Conservation (phyloP, 2,797 vertebrate genomes). For the Rhinophrynus dorsalis region DNA sequence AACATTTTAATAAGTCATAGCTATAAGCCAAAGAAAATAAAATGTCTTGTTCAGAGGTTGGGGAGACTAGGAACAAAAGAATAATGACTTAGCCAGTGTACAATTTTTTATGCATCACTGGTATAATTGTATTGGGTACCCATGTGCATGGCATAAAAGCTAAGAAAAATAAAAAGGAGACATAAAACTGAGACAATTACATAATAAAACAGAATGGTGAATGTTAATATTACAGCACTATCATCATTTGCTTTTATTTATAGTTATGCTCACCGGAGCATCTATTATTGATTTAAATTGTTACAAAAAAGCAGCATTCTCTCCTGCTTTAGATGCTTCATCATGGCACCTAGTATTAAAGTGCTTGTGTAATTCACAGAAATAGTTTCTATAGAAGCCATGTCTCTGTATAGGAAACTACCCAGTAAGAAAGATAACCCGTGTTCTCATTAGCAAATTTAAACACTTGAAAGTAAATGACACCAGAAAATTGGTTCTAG, state of each 20-base stretch:
- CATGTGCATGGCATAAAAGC: neutral
- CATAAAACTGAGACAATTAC: neutral
- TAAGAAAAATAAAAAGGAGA: neutral
- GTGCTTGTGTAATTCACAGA: neutral
- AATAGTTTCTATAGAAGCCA: neutral
- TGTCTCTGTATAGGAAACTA: no score
- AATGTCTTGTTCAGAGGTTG: no score
- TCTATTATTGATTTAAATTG: slow-evolving; percentile 37
- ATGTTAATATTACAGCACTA: no score
- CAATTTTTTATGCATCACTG: neutral
- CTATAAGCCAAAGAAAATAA: no score
- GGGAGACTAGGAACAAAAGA: no score
- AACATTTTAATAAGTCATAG: no score
- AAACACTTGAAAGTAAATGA: no score
- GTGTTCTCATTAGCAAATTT: no score
- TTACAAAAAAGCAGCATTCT: neutral
- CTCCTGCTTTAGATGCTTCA: neutral
- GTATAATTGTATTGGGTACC: neutral
- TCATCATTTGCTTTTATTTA: neutral
- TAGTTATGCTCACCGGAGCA: slow-evolving; percentile 1
- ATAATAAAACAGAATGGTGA: neutral
- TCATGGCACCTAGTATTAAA: no score
- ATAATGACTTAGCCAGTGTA: no score
- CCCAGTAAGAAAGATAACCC: no score
- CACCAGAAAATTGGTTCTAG: no score